Evolutionary conservation across 2,888 invertebrate species (phyloP), one percentile per base, ranked within the genome.

Genomic region (Lepidocyrtinus sp.): DNA sequence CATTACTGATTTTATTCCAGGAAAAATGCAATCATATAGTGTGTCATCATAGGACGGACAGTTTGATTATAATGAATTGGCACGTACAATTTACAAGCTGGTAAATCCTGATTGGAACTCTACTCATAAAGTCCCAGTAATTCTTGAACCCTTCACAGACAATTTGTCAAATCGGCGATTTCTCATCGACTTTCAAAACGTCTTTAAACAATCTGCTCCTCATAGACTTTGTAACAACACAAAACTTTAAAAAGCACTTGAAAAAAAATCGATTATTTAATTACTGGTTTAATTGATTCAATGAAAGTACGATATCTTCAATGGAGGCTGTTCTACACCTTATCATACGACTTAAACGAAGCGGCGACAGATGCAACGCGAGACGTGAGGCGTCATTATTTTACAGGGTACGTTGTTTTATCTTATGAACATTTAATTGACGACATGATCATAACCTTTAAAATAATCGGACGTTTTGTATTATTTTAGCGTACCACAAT

Each of bases 231-330:
- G 75, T 75, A 50, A 21, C 24, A 0, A 22, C 9, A 0, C n/a
- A n/a, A n/a, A n/a, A n/a, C n/a, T n/a, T n/a, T n/a, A n/a, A n/a
- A n/a, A n/a, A n/a, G n/a, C n/a, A n/a, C n/a, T n/a, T n/a, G n/a
- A n/a, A n/a, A n/a, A n/a, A 5, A 61, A 67, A n/a, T 50, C 22
- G 25, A 5, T n/a, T n/a, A n/a, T n/a, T n/a, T n/a, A n/a, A n/a
- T n/a, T n/a, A n/a, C n/a, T n/a, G n/a, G n/a, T n/a, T n/a, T 62
- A 59, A 2, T 24, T 55, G 45, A 3, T 68, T n/a, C n/a, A n/a
- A 22, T 50, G 62, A 15, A 1, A 73, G 71, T 71, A 46, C 19
- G 76, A 12, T 77, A 77, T 26, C 70, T 77, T 9, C 76, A 77
- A 25, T 77, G 76, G 76, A 50, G 76, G 12, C 17, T 77, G n/a